Evolutionary conservation across 35 echinoderm and acorn worm species (phyloP).

Genomic region (Stichopus chloronotus): DNA sequence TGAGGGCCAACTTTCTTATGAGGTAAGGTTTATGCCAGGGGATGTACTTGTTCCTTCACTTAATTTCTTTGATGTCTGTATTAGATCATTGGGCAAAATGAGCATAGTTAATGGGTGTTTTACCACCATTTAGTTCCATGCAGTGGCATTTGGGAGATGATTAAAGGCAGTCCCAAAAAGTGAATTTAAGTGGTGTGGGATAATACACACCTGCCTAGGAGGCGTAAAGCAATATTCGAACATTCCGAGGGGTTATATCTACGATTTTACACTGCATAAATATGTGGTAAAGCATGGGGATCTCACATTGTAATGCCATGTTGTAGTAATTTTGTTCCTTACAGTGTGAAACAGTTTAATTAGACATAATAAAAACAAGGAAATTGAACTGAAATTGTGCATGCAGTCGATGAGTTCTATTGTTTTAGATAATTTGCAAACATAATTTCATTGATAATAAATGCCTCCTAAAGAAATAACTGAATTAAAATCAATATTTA

Average conservation of each 20-base stretch:
- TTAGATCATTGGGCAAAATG: not conserved
- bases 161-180: not conserved
- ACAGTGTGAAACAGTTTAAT: not conserved
- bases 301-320: not conserved
- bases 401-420: not conserved
- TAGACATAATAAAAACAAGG: not conserved
- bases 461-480: conserved; percentile 9
- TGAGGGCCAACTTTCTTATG: not conserved
- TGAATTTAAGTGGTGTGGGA: not conserved
- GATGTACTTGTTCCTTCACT: not conserved
- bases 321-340: not conserved
- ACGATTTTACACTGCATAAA: not conserved
- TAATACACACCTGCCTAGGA: not conserved
- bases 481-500: not conserved
- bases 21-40: not conserved
- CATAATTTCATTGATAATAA: conserved; percentile 21
- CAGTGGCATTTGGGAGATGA: not conserved
- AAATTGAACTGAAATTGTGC: not conserved
- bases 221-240: not conserved
- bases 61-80: not conserved
- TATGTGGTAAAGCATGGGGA: not conserved
- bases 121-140: not conserved
- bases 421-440: conserved; percentile 22
- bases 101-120: not conserved
- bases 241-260: not conserved